phyloP scores from a whole-genome alignment of 2,113 vertebrate genomes.

The Accipiter virgatus region DNA sequence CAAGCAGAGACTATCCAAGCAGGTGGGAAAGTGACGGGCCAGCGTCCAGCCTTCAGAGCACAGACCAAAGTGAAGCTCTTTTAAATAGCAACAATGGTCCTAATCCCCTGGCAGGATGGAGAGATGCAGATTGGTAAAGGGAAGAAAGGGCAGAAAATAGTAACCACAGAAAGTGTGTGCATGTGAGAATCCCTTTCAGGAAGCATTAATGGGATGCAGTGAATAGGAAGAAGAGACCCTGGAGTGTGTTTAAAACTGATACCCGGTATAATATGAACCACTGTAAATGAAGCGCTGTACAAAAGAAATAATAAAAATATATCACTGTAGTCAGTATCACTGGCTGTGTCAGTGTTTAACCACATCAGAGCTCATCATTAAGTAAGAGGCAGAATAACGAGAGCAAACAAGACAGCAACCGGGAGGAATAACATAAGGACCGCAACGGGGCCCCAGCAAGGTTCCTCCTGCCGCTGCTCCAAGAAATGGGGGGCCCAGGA shows the following conservation, averaged over 20 bases:
- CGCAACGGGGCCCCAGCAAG: fast-evolving
- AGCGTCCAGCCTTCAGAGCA: constrained; percentile 30
- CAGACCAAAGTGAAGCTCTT: constrained; percentile 7
- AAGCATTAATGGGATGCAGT: constrained; percentile 42
- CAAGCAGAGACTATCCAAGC: constrained; percentile 50
- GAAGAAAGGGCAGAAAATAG: constrained; percentile 47
- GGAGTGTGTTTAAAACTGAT: constrained; percentile 45
- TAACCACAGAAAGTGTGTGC: background rate
- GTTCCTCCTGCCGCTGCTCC: background rate
- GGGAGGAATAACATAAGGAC: background rate
- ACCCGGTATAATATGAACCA: background rate
- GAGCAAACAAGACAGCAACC: background rate
- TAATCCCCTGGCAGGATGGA: background rate
- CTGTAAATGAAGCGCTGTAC: background rate
- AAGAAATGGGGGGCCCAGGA: background rate
- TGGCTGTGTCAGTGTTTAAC: background rate
- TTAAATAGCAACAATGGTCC: constrained; percentile 57
- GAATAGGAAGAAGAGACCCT: constrained; percentile 60
- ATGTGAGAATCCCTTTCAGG: constrained; percentile 35
- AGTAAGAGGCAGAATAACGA: background rate
- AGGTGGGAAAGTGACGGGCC: constrained; percentile 42
- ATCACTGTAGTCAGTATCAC: background rate
- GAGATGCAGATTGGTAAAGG: constrained; percentile 35
- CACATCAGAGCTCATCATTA: background rate
- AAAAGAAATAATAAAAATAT: constrained; percentile 44